Conservation (phyloP, 2,888 invertebrate genomes). For the Ischnus inquisitorius region DNA sequence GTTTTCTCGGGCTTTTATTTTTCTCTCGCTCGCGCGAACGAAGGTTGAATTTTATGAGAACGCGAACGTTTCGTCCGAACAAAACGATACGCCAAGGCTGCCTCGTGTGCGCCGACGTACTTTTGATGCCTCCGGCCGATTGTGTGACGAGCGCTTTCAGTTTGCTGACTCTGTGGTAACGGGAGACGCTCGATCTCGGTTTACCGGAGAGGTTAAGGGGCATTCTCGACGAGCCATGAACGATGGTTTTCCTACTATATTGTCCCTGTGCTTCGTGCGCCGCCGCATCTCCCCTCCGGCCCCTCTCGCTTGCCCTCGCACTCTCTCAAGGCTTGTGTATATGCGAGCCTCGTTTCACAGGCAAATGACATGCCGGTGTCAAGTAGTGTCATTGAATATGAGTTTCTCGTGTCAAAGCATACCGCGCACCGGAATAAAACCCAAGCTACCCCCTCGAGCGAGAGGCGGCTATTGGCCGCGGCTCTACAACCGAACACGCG, state of each 20-base stretch:
- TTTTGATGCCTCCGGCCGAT: constrained; percentile 51
- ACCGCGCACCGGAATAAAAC: constrained; percentile 57
- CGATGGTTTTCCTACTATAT: constrained; percentile 64
- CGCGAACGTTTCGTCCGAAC: not conserved
- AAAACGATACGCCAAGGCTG: constrained; percentile 8
- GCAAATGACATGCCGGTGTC: constrained; percentile 76
- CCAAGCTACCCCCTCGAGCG: constrained; percentile 41
- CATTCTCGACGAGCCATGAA: constrained; percentile 69
- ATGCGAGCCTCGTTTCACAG: constrained; percentile 65
- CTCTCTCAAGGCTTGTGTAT: not conserved
- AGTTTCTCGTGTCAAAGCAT: constrained; percentile 80
- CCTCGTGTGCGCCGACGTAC: constrained; percentile 12
- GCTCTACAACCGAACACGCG: not conserved
- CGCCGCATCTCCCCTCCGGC: too few species aligned
- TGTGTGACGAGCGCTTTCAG: constrained; percentile 49
- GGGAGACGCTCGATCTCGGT: constrained; percentile 56
- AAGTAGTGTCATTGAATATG: constrained; percentile 77
- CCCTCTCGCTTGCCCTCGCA: too few species aligned
- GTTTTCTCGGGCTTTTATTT: constrained; percentile 8
- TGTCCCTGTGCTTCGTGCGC: not conserved
- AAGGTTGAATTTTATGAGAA: not conserved
- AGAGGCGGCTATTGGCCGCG: constrained; percentile 7
- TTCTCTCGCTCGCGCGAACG: not conserved
- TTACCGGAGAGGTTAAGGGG: constrained; percentile 70
- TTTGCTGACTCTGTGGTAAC: constrained; percentile 59